Percentiles rank a stretch among this genome's conserved stretches.
phyloP scores from a whole-genome alignment of 2,113 vertebrate species.

The Phrynocephalus versicolor region DNA sequence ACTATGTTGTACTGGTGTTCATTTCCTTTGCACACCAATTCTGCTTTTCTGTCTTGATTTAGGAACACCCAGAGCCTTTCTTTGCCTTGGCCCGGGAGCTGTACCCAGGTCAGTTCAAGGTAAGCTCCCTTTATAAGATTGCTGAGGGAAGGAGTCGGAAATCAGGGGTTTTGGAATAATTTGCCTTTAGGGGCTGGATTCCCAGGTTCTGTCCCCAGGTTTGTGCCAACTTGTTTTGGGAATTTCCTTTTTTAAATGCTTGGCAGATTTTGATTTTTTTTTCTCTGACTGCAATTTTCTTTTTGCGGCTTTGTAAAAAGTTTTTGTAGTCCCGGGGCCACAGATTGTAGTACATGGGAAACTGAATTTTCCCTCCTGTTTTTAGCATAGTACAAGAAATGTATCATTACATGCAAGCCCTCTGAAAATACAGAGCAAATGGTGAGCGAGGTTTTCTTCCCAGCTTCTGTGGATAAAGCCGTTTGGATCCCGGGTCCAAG shows the following conservation, averaged over 20 bases:
- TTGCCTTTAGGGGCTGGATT: neutral
- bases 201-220: neutral
- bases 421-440: neutral
- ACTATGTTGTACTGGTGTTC: neutral
- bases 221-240: neutral
- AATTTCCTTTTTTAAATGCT: neutral
- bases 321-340: neutral
- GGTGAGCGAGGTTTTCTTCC: neutral
- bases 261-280: neutral
- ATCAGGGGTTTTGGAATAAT: neutral
- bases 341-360: neutral
- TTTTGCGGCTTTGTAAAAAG: neutral
- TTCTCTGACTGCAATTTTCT: neutral
- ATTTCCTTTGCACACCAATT: neutral
- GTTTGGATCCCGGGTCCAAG: neutral
- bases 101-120: conserved; percentile 93
- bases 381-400: neutral
- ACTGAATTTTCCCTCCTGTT: neutral
- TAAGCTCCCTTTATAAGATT: conserved; percentile 48
- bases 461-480: neutral
- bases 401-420: neutral
- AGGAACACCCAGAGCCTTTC: conserved; percentile 93
- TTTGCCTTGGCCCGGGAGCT: conserved; percentile 89
- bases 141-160: neutral
- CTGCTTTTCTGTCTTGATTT: conserved; percentile 24